Conservation (phyloP, 1,140 invertebrate genomes). For the Bombus picipes region DNA sequence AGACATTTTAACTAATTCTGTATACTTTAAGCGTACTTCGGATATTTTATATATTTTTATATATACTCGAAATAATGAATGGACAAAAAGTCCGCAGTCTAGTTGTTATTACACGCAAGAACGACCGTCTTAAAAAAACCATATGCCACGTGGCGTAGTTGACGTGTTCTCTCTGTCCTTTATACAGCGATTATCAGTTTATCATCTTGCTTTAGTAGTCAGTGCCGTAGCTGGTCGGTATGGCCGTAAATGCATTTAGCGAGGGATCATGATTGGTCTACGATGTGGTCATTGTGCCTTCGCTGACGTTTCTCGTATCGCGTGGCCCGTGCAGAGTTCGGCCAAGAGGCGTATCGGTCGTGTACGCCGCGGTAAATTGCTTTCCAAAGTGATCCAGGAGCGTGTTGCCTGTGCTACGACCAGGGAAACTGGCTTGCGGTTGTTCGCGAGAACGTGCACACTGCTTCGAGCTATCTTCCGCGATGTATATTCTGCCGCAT, state of each 20-base stretch:
- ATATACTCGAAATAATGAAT: too few relatives aligned
- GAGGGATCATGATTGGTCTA: neutral
- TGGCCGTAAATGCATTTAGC: constrained; percentile 49
- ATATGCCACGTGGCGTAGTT: constrained; percentile 46
- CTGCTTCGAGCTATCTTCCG: constrained; percentile 17
- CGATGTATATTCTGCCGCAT: neutral
- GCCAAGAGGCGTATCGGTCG: constrained; percentile 3
- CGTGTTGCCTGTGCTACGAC: neutral
- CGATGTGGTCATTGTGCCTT: constrained; percentile 10
- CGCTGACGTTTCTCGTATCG: neutral
- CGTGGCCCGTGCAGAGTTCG: neutral
- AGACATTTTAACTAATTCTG: too few relatives aligned
- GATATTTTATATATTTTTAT: too few relatives aligned
- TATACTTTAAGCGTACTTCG: too few relatives aligned
- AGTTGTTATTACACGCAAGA: too few relatives aligned
- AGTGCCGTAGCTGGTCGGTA: neutral
- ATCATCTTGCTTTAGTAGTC: constrained; percentile 31
- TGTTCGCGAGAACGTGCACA: neutral
- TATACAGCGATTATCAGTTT: constrained; percentile 54
- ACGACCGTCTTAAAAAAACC: neutral
- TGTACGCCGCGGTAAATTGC: constrained; percentile 35
- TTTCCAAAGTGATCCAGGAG: constrained; percentile 38
- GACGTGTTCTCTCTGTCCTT: neutral
- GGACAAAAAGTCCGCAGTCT: too few relatives aligned
- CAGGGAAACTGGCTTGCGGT: constrained; percentile 10